Percentiles rank a stretch among this genome's conserved stretches.
Conservation (phyloP, 2,113 vertebrate genomes). For the Tretioscincus oriximinensis region DNA sequence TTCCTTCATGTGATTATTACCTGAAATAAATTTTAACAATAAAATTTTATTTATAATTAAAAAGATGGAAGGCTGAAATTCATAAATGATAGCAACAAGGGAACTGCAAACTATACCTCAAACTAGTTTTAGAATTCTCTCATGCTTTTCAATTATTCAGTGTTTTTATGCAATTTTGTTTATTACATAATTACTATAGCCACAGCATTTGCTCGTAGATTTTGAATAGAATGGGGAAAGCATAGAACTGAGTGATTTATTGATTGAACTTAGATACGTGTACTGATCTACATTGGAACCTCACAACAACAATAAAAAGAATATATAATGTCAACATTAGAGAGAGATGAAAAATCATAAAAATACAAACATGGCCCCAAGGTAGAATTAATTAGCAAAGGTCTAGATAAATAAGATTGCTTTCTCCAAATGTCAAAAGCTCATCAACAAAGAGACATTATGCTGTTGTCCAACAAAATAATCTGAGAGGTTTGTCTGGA, state of each 20-base stretch:
- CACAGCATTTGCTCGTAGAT: background rate
- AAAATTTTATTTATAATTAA: conserved; percentile 8
- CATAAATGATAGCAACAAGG: conserved; percentile 14
- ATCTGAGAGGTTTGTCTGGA: background rate
- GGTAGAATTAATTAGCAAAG: too few species aligned
- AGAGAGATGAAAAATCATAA: too few species aligned
- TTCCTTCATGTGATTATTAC: conserved; percentile 98
- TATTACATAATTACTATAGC: too few species aligned
- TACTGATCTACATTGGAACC: too few species aligned
- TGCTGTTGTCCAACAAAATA: background rate
- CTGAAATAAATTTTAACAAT: conserved; percentile 69
- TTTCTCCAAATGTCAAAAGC: too few species aligned
- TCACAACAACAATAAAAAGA: too few species aligned
- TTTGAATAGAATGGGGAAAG: conserved; percentile 17
- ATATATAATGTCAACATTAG: too few species aligned
- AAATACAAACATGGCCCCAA: too few species aligned
- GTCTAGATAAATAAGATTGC: too few species aligned
- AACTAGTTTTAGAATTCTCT: background rate
- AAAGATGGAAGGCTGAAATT: conserved; percentile 5
- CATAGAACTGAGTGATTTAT: background rate
- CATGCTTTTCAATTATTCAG: background rate
- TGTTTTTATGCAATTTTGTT: conserved; percentile 1
- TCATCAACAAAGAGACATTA: too few species aligned
- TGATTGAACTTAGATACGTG: too few species aligned
- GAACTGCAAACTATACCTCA: background rate